Conservation (phyloP, 1,140 invertebrate species). For the Reticulitermes speratus region DNA sequence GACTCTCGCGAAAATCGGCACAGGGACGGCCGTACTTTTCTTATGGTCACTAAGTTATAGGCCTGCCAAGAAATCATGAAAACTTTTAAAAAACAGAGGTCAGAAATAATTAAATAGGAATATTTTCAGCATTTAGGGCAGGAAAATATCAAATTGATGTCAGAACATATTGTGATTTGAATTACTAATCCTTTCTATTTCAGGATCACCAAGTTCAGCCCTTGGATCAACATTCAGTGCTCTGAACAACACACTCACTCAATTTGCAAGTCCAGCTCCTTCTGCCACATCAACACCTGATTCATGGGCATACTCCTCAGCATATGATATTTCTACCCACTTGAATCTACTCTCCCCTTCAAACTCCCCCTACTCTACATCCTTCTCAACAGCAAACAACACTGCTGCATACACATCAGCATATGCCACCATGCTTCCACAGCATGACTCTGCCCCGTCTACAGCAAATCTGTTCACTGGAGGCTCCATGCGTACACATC, state of each 20-base stretch:
- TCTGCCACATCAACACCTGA: conserved; percentile 49
- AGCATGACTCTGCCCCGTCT: conserved; percentile 66
- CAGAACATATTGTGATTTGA: not conserved
- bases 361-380: conserved; percentile 62
- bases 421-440: conserved; percentile 54
- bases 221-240: conserved; percentile 57
- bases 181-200: conserved; percentile 21
- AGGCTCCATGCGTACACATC: conserved; percentile 18
- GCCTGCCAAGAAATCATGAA: too few relatives aligned
- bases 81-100: too few relatives aligned
- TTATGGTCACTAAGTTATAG: too few relatives aligned
- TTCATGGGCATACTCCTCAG: conserved; percentile 72
- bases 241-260: conserved; percentile 62
- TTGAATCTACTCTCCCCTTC: conserved; percentile 68
- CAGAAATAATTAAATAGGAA: too few relatives aligned
- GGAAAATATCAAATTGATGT: too few relatives aligned
- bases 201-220: conserved; percentile 36
- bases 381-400: conserved; percentile 47
- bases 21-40: too few relatives aligned
- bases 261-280: conserved; percentile 61
- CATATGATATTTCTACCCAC: conserved; percentile 71
- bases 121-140: too few relatives aligned
- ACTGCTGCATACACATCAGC: conserved; percentile 38
- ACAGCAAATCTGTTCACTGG: conserved; percentile 43
- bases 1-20: too few relatives aligned